Conservation (phyloP, 53 echinoderm and acorn worm genomes). For the Temnopleurus reevesii region DNA sequence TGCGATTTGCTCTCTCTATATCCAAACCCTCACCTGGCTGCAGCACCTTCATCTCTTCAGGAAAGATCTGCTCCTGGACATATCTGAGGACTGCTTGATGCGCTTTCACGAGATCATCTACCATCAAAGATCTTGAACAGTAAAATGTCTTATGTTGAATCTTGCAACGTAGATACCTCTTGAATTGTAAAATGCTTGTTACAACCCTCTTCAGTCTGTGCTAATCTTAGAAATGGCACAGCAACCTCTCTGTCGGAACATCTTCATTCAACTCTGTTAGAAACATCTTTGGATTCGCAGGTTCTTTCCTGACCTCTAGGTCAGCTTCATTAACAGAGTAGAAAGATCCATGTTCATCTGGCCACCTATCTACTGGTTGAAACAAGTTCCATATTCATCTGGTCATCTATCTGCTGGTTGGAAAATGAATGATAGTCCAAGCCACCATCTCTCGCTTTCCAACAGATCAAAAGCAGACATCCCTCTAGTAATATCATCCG, state of each 20-base stretch:
- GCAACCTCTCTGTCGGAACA: conserved; percentile 36
- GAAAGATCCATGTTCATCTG: not conserved
- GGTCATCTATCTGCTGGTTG: conserved; percentile 30
- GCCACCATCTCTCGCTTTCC: conserved; percentile 41
- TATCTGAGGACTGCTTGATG: conserved; percentile 54
- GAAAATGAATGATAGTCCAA: conserved; percentile 58
- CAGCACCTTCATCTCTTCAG: conserved; percentile 57
- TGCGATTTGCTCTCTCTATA: conserved; percentile 3
- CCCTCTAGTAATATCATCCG: conserved; percentile 67
- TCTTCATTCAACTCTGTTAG: not conserved
- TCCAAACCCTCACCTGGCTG: not conserved
- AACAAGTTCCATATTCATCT: too few species aligned
- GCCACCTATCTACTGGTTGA: not conserved
- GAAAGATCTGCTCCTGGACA: conserved; percentile 54
- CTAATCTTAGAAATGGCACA: conserved; percentile 55
- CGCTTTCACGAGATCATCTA: conserved; percentile 59
- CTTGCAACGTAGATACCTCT: conserved; percentile 5
- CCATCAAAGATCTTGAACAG: conserved; percentile 11
- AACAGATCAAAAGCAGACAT: conserved; percentile 43
- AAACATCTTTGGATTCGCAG: not conserved
- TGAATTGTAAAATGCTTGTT: conserved; percentile 54
- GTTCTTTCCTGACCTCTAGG: conserved; percentile 3
- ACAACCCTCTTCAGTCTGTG: conserved; percentile 60
- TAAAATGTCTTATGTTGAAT: not conserved
- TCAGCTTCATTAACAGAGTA: not conserved